Base-by-base conservation (phyloP, 2,888 invertebrate species). In the Brachyptera putata region DNA sequence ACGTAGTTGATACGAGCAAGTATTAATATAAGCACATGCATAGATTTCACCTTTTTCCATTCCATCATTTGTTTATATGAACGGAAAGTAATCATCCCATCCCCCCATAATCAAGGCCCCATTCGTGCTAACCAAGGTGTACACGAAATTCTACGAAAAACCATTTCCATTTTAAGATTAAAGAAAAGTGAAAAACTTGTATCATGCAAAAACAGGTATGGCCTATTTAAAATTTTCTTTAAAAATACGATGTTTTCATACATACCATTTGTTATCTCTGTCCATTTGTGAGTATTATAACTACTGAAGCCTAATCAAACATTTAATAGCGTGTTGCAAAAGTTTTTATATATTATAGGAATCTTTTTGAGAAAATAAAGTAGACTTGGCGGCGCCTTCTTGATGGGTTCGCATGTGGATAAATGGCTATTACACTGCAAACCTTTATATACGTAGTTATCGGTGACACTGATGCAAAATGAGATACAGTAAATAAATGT, bases 331-430 rank as follows among this genome's bases (percentile, higher is more conserved):
- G 46, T 46, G 46, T 22, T 9, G 1, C 22, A 13, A 46, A 46
- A 46, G 21, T 24, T 46, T 24, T 21, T 9, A 1, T 22, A 18
- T 46, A 46, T 46, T 46, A 24, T 9, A 46, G 46, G 46, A 46
- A 46, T 46, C 46, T 46, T 46, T n/a, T n/a, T n/a, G n/a, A 22
- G 46, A 22, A 24, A 46, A 46, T 46, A n/a, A 24, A 21, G 18
- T 22, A 46, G 46, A 46, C 46, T 24, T 24, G 21, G 4, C 7
- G 46, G 46, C 46, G 46, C 46, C 46, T 46, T 1, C 22, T n/a
- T n/a, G n/a, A n/a, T n/a, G n/a, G n/a, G 46, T 46, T 46, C 5
- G 46, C 46, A 46, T 46, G 46, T 24, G 24, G 46, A 2, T 46
- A 46, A 46, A 46, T 46, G 24, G 9, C 22, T 46, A 5, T 13